Evolutionary conservation across 2,797 vertebrate species (phyloP), one percentile per base, ranked within the genome.

Genomic region (Tenualosa thibaudeaui): DNA sequence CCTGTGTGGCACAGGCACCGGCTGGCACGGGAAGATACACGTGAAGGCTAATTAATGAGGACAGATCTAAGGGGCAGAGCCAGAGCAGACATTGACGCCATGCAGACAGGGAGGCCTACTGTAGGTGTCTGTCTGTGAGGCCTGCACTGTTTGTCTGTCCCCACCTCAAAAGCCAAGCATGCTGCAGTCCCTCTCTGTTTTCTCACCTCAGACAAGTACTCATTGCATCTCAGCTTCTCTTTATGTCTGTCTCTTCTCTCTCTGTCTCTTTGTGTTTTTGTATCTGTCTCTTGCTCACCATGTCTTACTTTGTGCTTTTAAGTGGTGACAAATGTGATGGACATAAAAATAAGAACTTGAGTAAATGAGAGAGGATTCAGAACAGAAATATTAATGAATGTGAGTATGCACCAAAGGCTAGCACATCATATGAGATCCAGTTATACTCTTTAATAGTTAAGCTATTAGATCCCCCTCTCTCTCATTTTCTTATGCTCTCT

Each of bases 21-120:
- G 51, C 15, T 53, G 51, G 51, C 51, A 53, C 15, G 13, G 46
- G 46, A 24, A 8, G n/a, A 22, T 22, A 31, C 62, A 26, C 24
- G 26, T 31, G 62, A 26, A 24, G 24, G 82, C 81, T 82, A 87
- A 88, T 90, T 89, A 88, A 90, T 90, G 87, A 88, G 88, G 89
- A 89, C 81, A 40, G 43, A 26, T 43, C 40, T 51, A 83, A 49
- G 53, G 56, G 46, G 3, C 46, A 84, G 84, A 53, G 82, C 83
- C 68, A 86, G 62, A 9, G 9, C 62, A 65, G 62, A 24, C 24
- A 31, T 9, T 10, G 10, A 31, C 9, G 2, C 8, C 7, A 26
- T 24, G 9, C n/a, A 65, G n/a, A 60, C 4, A n/a, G 5, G 58
- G 58, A 60, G 6, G 7, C 46, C 46, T 46, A 46, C 46, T 46